Evolutionary conservation across 2,888 invertebrate genomes (phyloP).

Genomic region (Metellina segmentata): DNA sequence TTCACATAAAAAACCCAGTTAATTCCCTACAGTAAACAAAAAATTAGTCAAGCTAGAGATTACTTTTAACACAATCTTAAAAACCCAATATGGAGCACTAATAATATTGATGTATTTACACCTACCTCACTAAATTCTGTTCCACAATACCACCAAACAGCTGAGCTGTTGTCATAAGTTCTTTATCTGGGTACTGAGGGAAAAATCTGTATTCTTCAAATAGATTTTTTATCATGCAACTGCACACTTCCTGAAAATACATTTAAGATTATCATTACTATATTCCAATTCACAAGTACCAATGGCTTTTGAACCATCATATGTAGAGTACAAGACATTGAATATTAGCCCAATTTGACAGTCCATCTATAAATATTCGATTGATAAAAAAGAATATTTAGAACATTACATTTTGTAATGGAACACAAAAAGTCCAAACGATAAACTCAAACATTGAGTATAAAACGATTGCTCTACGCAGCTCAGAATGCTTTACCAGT

Average conservation of each 20-base stretch:
- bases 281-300: neutral
- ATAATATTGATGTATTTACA: neutral
- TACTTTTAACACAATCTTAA: neutral
- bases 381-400: no score
- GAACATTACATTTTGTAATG: no score
- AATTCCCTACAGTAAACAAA: neutral
- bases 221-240: constrained; percentile 97
- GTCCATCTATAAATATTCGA: no score
- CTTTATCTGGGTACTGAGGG: constrained; percentile 98
- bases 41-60: neutral
- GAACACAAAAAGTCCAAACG: no score
- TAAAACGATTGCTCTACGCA: no score
- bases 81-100: neutral
- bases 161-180: constrained; percentile 97
- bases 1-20: no score
- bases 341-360: neutral
- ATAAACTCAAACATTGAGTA: no score
- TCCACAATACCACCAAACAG: constrained; percentile 99
- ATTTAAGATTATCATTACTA: neutral
- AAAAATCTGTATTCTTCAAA: constrained; percentile 99
- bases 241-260: constrained; percentile 86
- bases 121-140: constrained; percentile 91
- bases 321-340: neutral
- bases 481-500: no score
- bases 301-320: neutral